Conservation (phyloP, 2,113 vertebrate genomes). For the Theristicus caerulescens region DNA sequence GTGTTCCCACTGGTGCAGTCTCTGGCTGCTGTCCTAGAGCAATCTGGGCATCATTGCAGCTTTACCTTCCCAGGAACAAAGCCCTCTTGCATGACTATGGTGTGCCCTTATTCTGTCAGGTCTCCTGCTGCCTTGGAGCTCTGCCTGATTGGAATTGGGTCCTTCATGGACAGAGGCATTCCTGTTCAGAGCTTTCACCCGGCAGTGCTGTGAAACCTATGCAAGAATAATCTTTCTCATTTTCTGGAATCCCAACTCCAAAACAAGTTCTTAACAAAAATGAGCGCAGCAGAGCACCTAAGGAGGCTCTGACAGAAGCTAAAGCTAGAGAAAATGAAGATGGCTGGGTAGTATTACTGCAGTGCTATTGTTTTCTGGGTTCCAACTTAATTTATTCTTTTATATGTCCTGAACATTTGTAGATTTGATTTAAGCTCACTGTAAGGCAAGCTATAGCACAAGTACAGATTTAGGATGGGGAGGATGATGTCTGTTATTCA, state of each 20-base stretch:
- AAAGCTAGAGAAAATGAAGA: background rate
- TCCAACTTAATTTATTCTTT: background rate
- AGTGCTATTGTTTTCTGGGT: background rate
- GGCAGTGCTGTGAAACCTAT: background rate
- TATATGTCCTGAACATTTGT: background rate
- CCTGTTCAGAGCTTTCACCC: background rate
- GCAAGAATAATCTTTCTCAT: background rate
- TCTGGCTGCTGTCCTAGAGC: background rate
- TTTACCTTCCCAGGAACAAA: background rate
- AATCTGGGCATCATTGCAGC: background rate
- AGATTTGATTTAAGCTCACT: background rate
- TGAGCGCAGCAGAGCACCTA: background rate
- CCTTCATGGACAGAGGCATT: background rate
- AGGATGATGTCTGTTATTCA: background rate
- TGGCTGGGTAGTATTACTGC: background rate
- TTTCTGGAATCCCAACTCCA: background rate
- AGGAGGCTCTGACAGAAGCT: background rate
- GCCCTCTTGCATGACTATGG: background rate
- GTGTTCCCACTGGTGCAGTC: background rate
- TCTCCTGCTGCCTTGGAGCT: constrained; percentile 6
- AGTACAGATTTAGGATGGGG: background rate
- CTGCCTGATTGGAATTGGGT: background rate
- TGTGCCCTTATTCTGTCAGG: background rate
- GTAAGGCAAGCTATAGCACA: background rate
- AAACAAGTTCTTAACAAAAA: constrained; percentile 9